These are phyloP conservation scores for Misgurnus anguillicaudatus DNA, from an alignment of 2,113 vertebrate species.

Conservation along the genomic window DNA sequence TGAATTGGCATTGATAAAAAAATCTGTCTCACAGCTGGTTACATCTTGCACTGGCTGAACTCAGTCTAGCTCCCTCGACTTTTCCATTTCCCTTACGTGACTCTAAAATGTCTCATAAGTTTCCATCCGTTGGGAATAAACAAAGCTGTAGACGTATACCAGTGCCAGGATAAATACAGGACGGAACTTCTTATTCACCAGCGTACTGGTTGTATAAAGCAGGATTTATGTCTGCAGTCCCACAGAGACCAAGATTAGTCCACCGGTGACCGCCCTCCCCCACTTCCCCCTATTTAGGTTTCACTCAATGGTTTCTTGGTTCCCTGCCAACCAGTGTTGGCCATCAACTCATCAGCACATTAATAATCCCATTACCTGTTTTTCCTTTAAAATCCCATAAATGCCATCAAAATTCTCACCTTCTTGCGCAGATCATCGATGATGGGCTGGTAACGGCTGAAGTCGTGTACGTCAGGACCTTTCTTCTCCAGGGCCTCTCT, in stretches of 20 bases:
- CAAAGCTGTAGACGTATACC: slow-evolving; percentile 22
- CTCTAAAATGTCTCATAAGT: slow-evolving; percentile 1
- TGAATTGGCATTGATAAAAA: background rate
- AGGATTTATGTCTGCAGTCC: slow-evolving; percentile 3
- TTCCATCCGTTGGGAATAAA: slow-evolving; percentile 28
- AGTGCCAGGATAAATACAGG: slow-evolving; percentile 40
- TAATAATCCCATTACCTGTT: background rate
- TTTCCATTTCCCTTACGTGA: slow-evolving; percentile 20
- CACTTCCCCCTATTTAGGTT: slow-evolving; percentile 11
- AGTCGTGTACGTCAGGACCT: slow-evolving; percentile 76
- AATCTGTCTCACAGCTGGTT: background rate
- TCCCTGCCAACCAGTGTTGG: slow-evolving; percentile 6
- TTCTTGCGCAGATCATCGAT: slow-evolving; percentile 77
- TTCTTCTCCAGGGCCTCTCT: slow-evolving; percentile 77
- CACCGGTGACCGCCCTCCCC: background rate
- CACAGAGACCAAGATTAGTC: background rate
- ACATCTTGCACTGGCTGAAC: background rate
- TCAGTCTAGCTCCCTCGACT: slow-evolving; percentile 7
- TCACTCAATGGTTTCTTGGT: background rate
- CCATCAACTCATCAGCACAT: background rate
- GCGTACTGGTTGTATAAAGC: background rate
- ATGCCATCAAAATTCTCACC: slow-evolving; percentile 65
- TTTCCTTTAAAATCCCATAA: slow-evolving; percentile 6
- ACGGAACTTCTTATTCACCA: slow-evolving; percentile 40
- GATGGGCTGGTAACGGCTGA: slow-evolving; percentile 76